Evolutionary conservation across 2,797 vertebrate genomes (phyloP).

Genomic region (Acomys russatus): DNA sequence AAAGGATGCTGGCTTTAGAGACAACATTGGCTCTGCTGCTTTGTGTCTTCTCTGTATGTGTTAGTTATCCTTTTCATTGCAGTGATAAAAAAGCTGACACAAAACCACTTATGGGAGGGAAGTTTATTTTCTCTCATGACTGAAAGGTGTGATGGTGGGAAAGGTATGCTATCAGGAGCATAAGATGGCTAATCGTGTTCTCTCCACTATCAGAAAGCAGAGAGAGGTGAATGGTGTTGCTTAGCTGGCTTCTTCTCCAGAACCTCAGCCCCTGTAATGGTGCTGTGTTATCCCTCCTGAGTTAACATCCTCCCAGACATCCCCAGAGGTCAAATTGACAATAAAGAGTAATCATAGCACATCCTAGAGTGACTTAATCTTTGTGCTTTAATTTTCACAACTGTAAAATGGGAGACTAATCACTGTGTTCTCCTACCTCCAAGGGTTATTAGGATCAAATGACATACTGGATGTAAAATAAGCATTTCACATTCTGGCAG

Average conservation of each 20-base stretch:
- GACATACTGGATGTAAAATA: conserved; percentile 27
- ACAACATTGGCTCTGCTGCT: neutral
- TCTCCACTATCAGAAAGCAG: neutral
- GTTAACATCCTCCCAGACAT: neutral
- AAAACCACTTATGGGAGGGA: neutral
- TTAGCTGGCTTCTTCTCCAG: neutral
- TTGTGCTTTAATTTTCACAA: conserved; percentile 45
- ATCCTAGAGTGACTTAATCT: conserved; percentile 10
- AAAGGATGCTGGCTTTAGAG: neutral
- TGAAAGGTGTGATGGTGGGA: neutral
- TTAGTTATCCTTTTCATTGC: neutral
- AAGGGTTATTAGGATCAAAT: conserved; percentile 36
- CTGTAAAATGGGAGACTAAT: conserved; percentile 16
- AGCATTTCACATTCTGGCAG: too few species aligned
- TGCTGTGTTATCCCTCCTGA: neutral
- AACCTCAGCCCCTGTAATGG: neutral
- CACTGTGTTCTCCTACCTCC: neutral
- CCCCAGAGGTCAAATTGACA: neutral
- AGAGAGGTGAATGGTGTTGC: neutral
- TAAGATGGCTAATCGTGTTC: neutral
- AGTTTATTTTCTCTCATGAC: neutral
- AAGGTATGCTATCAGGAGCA: neutral
- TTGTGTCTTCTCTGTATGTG: neutral
- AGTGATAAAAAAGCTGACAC: neutral
- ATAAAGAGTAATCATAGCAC: neutral